Conservation (phyloP, 1,140 invertebrate genomes). For the Bathynomus jamesi region DNA sequence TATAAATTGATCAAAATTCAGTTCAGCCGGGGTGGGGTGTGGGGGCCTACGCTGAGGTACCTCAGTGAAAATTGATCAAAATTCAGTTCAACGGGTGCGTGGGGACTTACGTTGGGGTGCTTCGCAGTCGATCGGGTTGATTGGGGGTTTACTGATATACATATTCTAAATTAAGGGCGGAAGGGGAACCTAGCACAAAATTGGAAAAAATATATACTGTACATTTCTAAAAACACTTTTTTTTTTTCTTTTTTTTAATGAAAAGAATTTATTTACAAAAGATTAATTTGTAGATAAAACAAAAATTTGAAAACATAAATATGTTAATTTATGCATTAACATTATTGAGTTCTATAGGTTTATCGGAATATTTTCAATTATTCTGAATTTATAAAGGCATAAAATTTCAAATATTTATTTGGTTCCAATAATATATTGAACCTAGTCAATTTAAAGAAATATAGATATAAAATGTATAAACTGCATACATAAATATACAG, state of each 20-base stretch:
- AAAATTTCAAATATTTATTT: too few relatives aligned
- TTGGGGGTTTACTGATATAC: too few relatives aligned
- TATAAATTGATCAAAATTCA: too few relatives aligned
- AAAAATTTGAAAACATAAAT: neutral
- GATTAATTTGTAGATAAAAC: neutral
- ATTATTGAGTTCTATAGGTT: neutral
- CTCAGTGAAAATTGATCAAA: too few relatives aligned
- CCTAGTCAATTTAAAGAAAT: neutral
- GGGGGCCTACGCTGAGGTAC: too few relatives aligned
- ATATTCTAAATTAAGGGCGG: neutral
- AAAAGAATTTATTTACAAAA: neutral
- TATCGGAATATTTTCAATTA: neutral
- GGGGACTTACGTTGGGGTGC: too few relatives aligned
- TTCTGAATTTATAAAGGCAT: neutral
- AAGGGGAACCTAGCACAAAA: neutral
- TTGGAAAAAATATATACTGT: neutral
- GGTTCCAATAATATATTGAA: too few relatives aligned
- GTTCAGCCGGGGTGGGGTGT: too few relatives aligned
- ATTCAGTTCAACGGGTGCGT: too few relatives aligned
- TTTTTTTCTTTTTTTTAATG: neutral
- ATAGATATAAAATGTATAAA: neutral
- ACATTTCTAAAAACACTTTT: neutral
- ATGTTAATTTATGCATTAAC: neutral
- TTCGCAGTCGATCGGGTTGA: too few relatives aligned
- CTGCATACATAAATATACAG: too few relatives aligned